Conservation (phyloP, 2,113 vertebrate genomes). For the Morone saxatilis region DNA sequence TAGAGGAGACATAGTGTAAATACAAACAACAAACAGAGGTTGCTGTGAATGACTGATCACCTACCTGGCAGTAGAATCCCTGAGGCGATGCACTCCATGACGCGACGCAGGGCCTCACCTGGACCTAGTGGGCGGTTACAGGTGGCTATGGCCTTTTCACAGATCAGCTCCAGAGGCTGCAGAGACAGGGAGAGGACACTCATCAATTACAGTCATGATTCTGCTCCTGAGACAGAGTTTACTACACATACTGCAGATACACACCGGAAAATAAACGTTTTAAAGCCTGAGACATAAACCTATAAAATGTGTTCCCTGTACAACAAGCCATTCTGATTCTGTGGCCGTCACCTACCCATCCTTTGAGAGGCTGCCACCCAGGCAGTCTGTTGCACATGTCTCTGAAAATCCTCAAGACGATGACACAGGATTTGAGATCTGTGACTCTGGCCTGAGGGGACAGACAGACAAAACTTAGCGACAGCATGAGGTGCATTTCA, state of each 20-base stretch:
- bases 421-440: conserved; percentile 94
- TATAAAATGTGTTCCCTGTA: not conserved
- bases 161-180: conserved; percentile 95
- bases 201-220: not conserved
- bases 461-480: conserved; percentile 4
- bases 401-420: conserved; percentile 94
- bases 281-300: not conserved
- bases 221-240: not conserved
- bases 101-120: conserved; percentile 92
- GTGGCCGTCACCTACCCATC: conserved; percentile 91
- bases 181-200: not conserved
- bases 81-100: conserved; percentile 95
- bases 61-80: conserved; percentile 95
- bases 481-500: conserved; percentile 29
- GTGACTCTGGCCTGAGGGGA: conserved; percentile 92
- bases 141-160: conserved; percentile 96
- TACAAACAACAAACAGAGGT: not conserved
- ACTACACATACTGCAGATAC: not conserved
- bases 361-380: conserved; percentile 92
- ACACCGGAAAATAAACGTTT: not conserved
- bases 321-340: not conserved
- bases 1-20: not conserved
- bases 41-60: not conserved
- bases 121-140: conserved; percentile 94
- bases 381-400: conserved; percentile 94